Percentiles rank a stretch among this genome's conserved stretches.
These are phyloP conservation scores for Bufo gargarizans DNA, from an alignment of 2,113 vertebrate species.

Conservation along the genomic window DNA sequence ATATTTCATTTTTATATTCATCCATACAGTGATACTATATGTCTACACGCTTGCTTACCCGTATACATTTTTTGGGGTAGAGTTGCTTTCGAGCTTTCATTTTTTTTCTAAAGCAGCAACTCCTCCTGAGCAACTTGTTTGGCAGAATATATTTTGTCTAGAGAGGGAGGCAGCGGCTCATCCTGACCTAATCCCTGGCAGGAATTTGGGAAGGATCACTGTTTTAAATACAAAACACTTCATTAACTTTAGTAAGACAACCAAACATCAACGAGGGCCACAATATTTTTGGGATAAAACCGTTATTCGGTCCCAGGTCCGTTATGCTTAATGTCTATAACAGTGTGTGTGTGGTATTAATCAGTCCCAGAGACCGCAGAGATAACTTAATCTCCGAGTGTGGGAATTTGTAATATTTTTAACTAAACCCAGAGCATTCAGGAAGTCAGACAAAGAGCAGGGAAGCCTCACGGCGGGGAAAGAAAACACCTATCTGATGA, in stretches of 20 bases:
- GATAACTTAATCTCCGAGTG: constrained; percentile 57
- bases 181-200: constrained; percentile 3
- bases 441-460: constrained; percentile 59
- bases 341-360: constrained; percentile 24
- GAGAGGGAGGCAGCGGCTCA: constrained; percentile 1
- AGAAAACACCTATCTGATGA: constrained; percentile 49
- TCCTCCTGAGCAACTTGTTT: background rate
- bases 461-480: constrained; percentile 42
- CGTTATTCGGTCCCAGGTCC: constrained; percentile 31
- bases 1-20: too few species aligned
- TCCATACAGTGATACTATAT: background rate
- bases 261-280: constrained; percentile 9
- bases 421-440: constrained; percentile 52
- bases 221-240: constrained; percentile 31
- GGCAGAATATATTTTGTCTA: background rate
- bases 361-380: constrained; percentile 58
- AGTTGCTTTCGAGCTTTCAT: background rate
- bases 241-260: constrained; percentile 8
- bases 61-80: background rate
- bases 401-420: constrained; percentile 56
- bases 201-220: constrained; percentile 38
- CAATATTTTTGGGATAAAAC: constrained; percentile 19
- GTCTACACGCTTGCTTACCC: background rate
- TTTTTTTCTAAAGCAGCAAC: background rate
- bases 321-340: constrained; percentile 31